Base-by-base conservation (phyloP, 2,888 invertebrate genomes). In the Actias luna region DNA sequence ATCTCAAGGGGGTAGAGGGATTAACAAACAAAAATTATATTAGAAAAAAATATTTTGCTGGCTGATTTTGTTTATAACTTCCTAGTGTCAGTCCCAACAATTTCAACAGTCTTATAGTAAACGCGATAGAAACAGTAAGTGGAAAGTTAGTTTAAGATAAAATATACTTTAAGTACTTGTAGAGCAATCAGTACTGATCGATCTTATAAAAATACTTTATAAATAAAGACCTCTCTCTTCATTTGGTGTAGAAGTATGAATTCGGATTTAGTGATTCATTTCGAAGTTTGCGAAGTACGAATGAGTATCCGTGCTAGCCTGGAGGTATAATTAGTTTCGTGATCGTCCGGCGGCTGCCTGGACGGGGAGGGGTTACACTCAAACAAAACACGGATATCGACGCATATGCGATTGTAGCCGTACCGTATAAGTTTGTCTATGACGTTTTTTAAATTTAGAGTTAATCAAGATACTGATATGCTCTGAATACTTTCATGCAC, bases 301-400 rank as follows among this genome's bases (percentile, higher is more conserved):
- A 74, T 67, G 69, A 73, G 73, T 70, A 67, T 70, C 73, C 74
- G 77, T 74, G 77, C 69, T 74, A 73, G 89, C 89, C 88, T 73
- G 76, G 79, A 85, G 89, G 84, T 82, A 83, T 86, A 90, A 89
- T 90, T 90, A 89, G 87, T 88, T 86, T 77, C 77, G 78, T 78
- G 82, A 83, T 83, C 83, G 82, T 69, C 74, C 70, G 72, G 72
- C 61, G 55, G 61, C 18, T 29, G 61, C 61, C 61, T 58, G 52
- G 59, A 63, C 70, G 65, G 67, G 67, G 63, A 63, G 67, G 77
- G 78, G 76, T 69, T 75, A 77, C 88, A 89, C 80, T 88, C 88
- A 90, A 90, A 89, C 86, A 89, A 78, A 82, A 82, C 82, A 76
- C 65, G 70, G 76, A 74, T 79, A 81, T 80, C 76, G 77, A 75